Conservation (phyloP, 2,113 vertebrate genomes). For the Pachycephala philippinensis region DNA sequence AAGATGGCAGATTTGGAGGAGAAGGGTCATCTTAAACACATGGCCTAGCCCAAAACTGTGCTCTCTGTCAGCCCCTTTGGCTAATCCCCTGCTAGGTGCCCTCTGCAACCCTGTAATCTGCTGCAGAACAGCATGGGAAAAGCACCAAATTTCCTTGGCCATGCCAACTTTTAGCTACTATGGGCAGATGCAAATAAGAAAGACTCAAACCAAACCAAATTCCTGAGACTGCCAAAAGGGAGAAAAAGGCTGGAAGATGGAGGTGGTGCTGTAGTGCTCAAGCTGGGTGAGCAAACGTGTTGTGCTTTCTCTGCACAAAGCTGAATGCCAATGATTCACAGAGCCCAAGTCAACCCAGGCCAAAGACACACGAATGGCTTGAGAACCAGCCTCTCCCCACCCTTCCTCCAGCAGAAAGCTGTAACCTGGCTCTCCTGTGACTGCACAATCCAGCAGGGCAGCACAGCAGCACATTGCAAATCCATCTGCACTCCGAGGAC, state of each 20-base stretch:
- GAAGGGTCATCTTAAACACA: fast-evolving
- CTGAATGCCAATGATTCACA: not conserved
- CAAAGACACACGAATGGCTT: not conserved
- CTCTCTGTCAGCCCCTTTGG: not conserved
- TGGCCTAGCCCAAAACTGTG: fast-evolving
- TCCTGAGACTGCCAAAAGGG: not conserved
- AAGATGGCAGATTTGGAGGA: not conserved
- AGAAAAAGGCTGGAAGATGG: not conserved
- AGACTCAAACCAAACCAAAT: not conserved
- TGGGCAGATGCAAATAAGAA: not conserved
- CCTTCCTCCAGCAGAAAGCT: not conserved
- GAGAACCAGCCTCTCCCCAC: not conserved
- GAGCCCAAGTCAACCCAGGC: not conserved
- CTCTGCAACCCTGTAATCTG: not conserved
- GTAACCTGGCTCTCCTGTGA: not conserved
- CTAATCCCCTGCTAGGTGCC: not conserved
- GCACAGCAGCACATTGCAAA: not conserved
- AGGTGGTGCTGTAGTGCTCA: not conserved
- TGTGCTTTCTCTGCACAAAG: not conserved
- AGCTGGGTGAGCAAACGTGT: fast-evolving
- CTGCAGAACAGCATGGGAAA: not conserved
- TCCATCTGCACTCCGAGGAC: fast-evolving
- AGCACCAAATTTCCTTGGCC: not conserved
- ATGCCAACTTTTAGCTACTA: not conserved
- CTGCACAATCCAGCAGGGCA: not conserved